Conservation (phyloP, 2,888 invertebrate genomes). For the Caenorhabditis doughertyi region DNA sequence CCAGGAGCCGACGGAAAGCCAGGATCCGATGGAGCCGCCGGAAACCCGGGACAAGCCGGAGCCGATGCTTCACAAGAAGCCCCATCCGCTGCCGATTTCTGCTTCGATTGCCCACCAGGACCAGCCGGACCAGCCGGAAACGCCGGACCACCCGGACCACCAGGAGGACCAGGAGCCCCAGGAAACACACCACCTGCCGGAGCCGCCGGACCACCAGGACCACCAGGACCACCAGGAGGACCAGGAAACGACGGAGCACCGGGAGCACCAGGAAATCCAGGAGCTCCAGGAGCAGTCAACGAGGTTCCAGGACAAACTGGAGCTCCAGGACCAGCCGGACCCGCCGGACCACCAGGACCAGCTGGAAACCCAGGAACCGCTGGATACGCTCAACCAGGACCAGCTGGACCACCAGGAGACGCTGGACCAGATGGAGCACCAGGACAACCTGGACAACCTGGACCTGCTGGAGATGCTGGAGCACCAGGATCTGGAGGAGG, state of each 20-base stretch:
- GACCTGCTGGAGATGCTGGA: conserved; percentile 66
- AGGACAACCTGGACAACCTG: conserved; percentile 64
- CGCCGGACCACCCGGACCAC: conserved; percentile 66
- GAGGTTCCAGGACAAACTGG: conserved; percentile 71
- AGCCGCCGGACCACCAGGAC: conserved; percentile 69
- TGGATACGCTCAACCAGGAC: conserved; percentile 58
- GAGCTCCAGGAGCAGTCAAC: conserved; percentile 72
- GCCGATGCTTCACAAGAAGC: conserved; percentile 45
- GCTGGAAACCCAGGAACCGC: conserved; percentile 65
- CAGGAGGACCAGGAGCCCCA: conserved; percentile 64
- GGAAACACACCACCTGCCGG: conserved; percentile 62
- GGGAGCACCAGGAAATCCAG: conserved; percentile 73
- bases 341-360: conserved; percentile 71
- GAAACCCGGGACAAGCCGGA: conserved; percentile 64
- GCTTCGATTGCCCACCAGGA: conserved; percentile 77
- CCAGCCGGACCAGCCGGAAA: conserved; percentile 78
- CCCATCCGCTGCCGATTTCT: conserved; percentile 66
- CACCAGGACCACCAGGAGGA: conserved; percentile 67
- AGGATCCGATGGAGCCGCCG: conserved; percentile 62
- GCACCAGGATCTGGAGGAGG: conserved; percentile 66
- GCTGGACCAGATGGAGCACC: conserved; percentile 67
- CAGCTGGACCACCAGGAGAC: conserved; percentile 62
- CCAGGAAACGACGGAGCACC: conserved; percentile 61
- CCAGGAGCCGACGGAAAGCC: conserved; percentile 70
- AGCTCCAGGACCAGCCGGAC: conserved; percentile 73